Evolutionary conservation across 1,140 invertebrate genomes (phyloP).

Genomic region (Eurytemora carolleeae): DNA sequence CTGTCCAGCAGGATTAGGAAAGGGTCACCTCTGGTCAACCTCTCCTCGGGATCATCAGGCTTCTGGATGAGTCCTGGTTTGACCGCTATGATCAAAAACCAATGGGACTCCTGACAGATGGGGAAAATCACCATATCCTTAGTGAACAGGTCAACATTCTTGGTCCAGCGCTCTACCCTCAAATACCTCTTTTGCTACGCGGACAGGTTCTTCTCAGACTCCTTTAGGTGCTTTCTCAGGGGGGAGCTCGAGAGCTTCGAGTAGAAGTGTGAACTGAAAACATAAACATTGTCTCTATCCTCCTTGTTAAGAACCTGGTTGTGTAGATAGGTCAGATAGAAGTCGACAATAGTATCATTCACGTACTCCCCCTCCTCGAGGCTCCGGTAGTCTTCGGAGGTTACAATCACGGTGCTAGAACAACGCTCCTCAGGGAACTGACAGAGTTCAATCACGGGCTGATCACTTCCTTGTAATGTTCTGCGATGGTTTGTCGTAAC

Average conservation of each 20-base stretch:
- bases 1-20: neutral
- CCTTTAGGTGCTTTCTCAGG: conserved; percentile 35
- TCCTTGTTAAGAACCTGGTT: conserved; percentile 44
- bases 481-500: too few relatives aligned
- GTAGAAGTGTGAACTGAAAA: conserved; percentile 92
- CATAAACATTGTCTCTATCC: conserved; percentile 58
- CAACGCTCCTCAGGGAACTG: too few relatives aligned
- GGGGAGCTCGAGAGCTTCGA: conserved; percentile 48
- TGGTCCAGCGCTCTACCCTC: conserved; percentile 85
- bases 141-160: conserved; percentile 82
- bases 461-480: too few relatives aligned
- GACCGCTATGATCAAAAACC: neutral
- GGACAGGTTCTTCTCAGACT: conserved; percentile 27
- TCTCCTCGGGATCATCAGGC: neutral
- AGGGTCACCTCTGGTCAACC: neutral
- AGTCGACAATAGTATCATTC: conserved; percentile 94
- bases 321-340: conserved; percentile 64
- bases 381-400: conserved; percentile 74
- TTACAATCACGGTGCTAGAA: too few relatives aligned
- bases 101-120: conserved; percentile 60
- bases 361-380: conserved; percentile 77
- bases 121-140: conserved; percentile 93
- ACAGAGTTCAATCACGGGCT: too few relatives aligned
- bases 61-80: neutral
- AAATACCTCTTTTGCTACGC: conserved; percentile 61